Conservation (phyloP, 2,888 invertebrate genomes). For the Neoascia interrupta region DNA sequence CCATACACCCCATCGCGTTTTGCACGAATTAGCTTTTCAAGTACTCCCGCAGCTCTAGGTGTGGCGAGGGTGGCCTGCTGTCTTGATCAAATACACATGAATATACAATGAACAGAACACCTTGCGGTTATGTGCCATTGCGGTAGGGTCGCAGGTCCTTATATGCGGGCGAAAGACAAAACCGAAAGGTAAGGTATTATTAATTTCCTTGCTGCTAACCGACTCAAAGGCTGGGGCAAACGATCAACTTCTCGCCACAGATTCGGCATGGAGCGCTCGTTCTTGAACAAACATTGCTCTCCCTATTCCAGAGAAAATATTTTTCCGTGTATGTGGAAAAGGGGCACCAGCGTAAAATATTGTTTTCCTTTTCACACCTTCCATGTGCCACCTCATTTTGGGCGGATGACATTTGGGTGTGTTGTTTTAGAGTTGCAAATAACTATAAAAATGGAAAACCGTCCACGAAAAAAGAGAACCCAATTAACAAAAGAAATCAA, state of each 20-base stretch:
- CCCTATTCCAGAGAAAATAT: constrained; percentile 10
- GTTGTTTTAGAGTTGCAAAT: constrained; percentile 57
- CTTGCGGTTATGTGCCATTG: no score
- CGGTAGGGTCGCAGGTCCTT: constrained; percentile 11
- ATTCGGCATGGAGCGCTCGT: constrained; percentile 29
- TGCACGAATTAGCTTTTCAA: constrained; percentile 23
- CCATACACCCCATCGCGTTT: background rate
- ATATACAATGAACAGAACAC: no score
- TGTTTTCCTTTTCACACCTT: constrained; percentile 21
- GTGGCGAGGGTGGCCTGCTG: background rate
- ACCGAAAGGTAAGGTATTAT: constrained; percentile 6
- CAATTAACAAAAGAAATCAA: constrained; percentile 36
- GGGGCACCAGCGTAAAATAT: background rate
- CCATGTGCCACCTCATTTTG: constrained; percentile 9
- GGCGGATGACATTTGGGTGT: constrained; percentile 34
- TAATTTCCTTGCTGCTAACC: constrained; percentile 4
- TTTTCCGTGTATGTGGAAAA: constrained; percentile 1
- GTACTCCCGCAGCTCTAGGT: background rate
- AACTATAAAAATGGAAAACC: constrained; percentile 54
- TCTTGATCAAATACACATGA: constrained; percentile 42
- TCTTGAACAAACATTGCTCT: constrained; percentile 33
- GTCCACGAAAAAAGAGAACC: constrained; percentile 20
- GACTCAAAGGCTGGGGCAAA: no score
- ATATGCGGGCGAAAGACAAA: constrained; percentile 12
- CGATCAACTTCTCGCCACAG: constrained; percentile 40